A percentile compares a stretch with the other conserved stretches of the same genome.
phyloP scores from a whole-genome alignment of 1,140 invertebrate genomes.

The Idris sp. region DNA sequence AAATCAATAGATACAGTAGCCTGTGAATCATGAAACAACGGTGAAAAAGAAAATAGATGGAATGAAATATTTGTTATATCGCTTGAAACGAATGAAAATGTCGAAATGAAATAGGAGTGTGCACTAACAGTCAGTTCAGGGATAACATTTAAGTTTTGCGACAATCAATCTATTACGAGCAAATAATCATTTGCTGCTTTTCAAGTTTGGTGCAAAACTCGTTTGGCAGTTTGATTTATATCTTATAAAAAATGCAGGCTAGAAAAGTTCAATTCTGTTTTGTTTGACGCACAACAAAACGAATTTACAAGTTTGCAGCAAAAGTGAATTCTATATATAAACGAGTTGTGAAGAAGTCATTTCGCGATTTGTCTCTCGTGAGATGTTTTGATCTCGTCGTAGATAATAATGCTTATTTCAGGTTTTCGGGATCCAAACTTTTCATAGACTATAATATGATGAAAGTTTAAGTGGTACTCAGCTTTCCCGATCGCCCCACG shows the following conservation, averaged over 20 bases:
- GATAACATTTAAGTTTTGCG: neutral
- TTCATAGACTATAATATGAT: conserved; percentile 47
- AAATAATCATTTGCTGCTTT: conserved; percentile 15
- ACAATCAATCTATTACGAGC: conserved; percentile 28
- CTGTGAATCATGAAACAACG: conserved; percentile 13
- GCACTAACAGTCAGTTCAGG: conserved; percentile 5
- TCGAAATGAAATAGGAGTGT: conserved; percentile 2
- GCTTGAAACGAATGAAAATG: conserved; percentile 1
- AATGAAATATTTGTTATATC: conserved; percentile 14
- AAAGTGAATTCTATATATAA: conserved; percentile 56
- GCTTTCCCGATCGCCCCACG: conserved; percentile 31
- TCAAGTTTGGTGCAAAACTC: conserved; percentile 3
- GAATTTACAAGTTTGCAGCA: conserved; percentile 16
- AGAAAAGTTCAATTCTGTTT: conserved; percentile 27
- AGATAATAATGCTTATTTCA: conserved; percentile 47
- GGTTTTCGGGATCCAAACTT: conserved; percentile 28
- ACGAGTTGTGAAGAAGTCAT: conserved; percentile 54
- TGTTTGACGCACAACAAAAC: conserved; percentile 15
- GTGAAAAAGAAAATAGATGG: conserved; percentile 3
- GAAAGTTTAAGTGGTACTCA: conserved; percentile 57
- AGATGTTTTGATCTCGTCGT: conserved; percentile 21
- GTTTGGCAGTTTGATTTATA: conserved; percentile 25
- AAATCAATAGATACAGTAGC: conserved; percentile 33
- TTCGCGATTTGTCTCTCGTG: conserved; percentile 45
- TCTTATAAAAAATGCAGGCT: conserved; percentile 25